Base-by-base conservation (phyloP, 2,113 vertebrate genomes). In the Paedocypris sp. region DNA sequence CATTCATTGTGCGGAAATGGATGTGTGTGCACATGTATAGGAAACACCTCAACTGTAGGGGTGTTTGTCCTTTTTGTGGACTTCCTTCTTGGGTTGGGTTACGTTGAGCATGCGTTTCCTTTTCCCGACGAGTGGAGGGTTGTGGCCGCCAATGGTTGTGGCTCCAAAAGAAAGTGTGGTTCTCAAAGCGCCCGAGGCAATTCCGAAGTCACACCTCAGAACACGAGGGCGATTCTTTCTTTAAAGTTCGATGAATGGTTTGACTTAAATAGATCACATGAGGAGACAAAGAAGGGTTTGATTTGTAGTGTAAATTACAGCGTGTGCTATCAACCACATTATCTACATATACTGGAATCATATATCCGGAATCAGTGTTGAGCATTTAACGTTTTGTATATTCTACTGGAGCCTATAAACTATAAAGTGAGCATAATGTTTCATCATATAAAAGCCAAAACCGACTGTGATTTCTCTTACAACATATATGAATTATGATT, bases 41-140 rank as follows among this genome's bases (percentile, higher is more conserved):
- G 76, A 82, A 84, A 79, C 79, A 82, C 77, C 69, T 80, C 45
- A 60, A 77, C 64, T 76, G 63, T 70, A 73, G 68, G 68, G 57
- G 58, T 66, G 67, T 79, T 75, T 77, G 77, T 66, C 63, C 65
- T 59, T 64, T 77, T 76, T 79, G 69, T 77, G 50, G 62, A 75
- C 77, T 79, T 79, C 57, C 58, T 67, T n/a, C 64, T 5, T 33
- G 67, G 71, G 6, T 83, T 63, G 2, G 58, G 66, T 85, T 83
- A 71, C 83, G 3, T n/a, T 66, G 62, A 65, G 70, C 49, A 26
- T 68, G 69, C 62, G 25, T 62, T 49, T 46, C 4, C 65, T 69
- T 29, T 71, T 62, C 60, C n/a, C 57, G 60, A 63, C 53, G 46
- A 50, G 61, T 56, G 62, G 60, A 39, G 23, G 36, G 45, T 54